These are phyloP conservation scores for Phyllopteryx taeniolatus DNA, from an alignment of 2,113 vertebrate genomes.

Conservation along the genomic window DNA sequence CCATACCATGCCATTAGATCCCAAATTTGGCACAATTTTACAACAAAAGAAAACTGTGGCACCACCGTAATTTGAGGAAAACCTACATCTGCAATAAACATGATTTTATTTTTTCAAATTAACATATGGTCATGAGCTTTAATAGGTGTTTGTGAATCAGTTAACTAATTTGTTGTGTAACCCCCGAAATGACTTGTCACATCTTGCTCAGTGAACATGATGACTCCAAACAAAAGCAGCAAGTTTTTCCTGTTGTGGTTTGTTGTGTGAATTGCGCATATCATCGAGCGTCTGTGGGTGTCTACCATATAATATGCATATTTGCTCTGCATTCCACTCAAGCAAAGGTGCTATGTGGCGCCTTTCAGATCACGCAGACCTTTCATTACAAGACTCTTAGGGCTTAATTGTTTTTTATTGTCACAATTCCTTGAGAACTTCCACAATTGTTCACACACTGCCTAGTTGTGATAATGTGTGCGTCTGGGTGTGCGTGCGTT, in stretches of 20 bases:
- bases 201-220: conserved; percentile 18
- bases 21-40: too few species aligned
- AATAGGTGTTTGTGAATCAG: conserved; percentile 6
- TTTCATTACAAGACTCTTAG: conserved; percentile 6
- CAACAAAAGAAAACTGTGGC: too few species aligned
- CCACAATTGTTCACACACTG: conserved; percentile 17
- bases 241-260: conserved; percentile 16
- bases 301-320: conserved; percentile 41
- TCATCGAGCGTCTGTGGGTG: conserved; percentile 38
- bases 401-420: conserved; percentile 6
- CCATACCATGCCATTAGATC: too few species aligned
- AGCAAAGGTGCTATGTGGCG: conserved; percentile 41
- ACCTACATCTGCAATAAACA: too few species aligned
- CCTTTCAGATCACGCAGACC: conserved; percentile 42
- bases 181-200: conserved; percentile 10
- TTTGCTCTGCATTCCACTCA: conserved; percentile 46
- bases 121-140: neutral
- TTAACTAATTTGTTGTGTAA: conserved; percentile 14
- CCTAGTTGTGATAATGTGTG: neutral
- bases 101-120: neutral
- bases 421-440: conserved; percentile 14
- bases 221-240: conserved; percentile 29
- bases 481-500: neutral
- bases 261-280: conserved; percentile 29
- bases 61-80: too few species aligned